Percentiles rank a stretch among this genome's conserved stretches.
Evolutionary conservation across 2,797 vertebrate genomes (phyloP).

Genomic region (Rousettus madagascariensis): DNA sequence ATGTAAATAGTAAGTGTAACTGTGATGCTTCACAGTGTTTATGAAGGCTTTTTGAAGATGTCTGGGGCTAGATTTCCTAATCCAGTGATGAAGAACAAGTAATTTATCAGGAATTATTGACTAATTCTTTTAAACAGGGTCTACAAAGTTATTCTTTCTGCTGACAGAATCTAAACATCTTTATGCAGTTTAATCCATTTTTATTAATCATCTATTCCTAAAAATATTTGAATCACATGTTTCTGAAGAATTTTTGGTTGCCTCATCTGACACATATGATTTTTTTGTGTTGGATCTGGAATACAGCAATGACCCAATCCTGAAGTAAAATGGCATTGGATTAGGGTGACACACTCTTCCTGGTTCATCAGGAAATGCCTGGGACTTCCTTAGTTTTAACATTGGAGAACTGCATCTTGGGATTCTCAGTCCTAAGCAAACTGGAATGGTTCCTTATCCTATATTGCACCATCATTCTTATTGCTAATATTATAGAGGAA

Average conservation of each 20-base stretch:
- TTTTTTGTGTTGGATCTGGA: neutral
- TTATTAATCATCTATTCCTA: neutral
- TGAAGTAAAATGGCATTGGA: neutral
- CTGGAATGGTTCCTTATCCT: neutral
- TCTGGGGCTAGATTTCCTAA: neutral
- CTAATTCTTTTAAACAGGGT: neutral
- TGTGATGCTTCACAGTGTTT: neutral
- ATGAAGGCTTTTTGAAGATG: neutral
- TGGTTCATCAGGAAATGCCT: neutral
- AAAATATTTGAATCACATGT: neutral
- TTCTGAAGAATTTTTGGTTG: neutral
- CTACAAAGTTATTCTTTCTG: neutral
- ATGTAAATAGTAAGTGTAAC: neutral
- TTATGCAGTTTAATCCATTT: neutral
- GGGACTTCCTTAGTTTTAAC: neutral
- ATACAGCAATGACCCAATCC: neutral
- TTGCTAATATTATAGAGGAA: neutral
- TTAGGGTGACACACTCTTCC: neutral
- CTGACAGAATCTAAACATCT: neutral
- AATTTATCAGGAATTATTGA: neutral
- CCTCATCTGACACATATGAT: neutral
- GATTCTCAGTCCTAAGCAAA: neutral
- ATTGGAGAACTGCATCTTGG: accelerated
- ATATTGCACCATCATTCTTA: neutral
- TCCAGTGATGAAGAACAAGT: neutral